Conservation (phyloP, 2,113 vertebrate genomes). For the Spheniscus mendiculus region DNA sequence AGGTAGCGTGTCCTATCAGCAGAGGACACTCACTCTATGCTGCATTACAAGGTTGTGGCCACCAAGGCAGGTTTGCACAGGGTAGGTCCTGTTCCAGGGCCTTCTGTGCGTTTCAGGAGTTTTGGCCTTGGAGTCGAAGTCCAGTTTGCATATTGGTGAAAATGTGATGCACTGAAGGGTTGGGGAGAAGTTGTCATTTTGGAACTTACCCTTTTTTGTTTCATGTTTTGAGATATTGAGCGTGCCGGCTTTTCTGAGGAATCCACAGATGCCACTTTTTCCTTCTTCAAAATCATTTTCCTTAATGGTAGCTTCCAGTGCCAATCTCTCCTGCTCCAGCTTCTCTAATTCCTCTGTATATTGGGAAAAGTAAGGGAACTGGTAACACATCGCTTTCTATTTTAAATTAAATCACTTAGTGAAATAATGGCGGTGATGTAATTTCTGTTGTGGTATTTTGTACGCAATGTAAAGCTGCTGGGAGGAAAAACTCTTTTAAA, state of each 20-base stretch:
- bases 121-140: not conserved
- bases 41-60: not conserved
- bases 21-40: not conserved
- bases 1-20: not conserved
- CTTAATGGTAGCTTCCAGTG: slow-evolving; percentile 81
- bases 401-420: not conserved
- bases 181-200: not conserved
- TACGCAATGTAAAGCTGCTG: not conserved
- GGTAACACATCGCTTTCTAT: not conserved
- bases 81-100: no score
- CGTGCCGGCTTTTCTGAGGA: slow-evolving; percentile 85
- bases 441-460: not conserved
- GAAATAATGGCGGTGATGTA: not conserved
- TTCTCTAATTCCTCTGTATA: slow-evolving; percentile 86
- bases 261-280: slow-evolving; percentile 70
- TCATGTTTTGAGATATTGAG: slow-evolving; percentile 78
- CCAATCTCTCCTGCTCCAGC: slow-evolving; percentile 85
- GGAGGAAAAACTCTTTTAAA: not conserved
- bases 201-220: slow-evolving; percentile 81
- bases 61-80: not conserved
- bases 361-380: not conserved
- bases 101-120: not conserved
- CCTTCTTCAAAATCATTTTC: slow-evolving; percentile 81
- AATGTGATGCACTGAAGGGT: not conserved
- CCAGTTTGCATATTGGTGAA: not conserved